These are phyloP conservation scores for Fregata magnificens DNA, from an alignment of 2,113 vertebrate species.

Conservation along the genomic window DNA sequence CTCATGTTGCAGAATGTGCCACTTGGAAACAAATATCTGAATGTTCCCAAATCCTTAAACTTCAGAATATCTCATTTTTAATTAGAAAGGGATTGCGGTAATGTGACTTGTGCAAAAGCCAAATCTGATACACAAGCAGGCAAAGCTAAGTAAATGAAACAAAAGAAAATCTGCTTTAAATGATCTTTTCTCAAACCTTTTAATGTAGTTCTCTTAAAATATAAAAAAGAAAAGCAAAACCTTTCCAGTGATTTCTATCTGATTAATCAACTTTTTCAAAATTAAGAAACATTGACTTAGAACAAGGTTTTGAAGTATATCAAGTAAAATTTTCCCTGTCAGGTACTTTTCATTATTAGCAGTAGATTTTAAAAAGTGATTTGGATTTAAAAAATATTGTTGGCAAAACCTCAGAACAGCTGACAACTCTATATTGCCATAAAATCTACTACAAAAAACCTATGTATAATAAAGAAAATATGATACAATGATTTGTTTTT, in stretches of 20 bases:
- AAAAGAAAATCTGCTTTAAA: slow-evolving; percentile 64
- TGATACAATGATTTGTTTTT: background rate
- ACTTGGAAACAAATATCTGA: slow-evolving; percentile 58
- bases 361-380: background rate
- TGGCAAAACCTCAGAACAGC: background rate
- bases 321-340: background rate
- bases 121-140: slow-evolving; percentile 62
- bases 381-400: background rate
- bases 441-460: background rate
- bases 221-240: background rate
- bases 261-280: background rate
- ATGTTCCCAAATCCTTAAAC: slow-evolving; percentile 64
- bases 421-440: background rate
- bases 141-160: slow-evolving; percentile 54
- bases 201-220: slow-evolving; percentile 14
- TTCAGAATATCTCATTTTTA: slow-evolving; percentile 76
- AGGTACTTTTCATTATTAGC: background rate
- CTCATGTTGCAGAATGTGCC: slow-evolving; percentile 19
- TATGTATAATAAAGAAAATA: background rate
- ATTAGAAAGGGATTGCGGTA: slow-evolving; percentile 77
- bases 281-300: background rate
- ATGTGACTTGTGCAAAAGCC: slow-evolving; percentile 70
- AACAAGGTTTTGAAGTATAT: background rate
- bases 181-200: background rate
- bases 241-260: background rate